These are phyloP conservation scores for Montipora capricornis DNA, from an alignment of 64 coral and sea anemone genomes.

Conservation along the genomic window DNA sequence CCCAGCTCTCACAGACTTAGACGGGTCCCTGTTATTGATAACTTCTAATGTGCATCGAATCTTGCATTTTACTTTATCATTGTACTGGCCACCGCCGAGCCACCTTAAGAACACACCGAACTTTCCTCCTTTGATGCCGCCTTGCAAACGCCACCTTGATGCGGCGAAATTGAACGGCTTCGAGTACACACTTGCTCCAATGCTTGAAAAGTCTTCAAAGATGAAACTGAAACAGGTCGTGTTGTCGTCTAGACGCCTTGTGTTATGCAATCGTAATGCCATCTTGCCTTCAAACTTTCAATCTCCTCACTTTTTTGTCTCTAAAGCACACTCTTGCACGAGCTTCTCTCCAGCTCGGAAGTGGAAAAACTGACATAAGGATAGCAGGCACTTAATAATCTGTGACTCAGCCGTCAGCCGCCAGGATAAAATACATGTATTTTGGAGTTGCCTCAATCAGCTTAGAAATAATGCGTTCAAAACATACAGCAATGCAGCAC, in stretches of 20 bases:
- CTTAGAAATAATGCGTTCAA: slow-evolving; percentile 38
- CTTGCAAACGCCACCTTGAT: slow-evolving; percentile 88
- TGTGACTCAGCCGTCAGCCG: slow-evolving; percentile 22
- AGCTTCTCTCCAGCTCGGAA: background rate
- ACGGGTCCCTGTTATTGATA: slow-evolving; percentile 79
- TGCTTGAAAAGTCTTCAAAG: slow-evolving; percentile 86
- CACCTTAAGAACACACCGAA: slow-evolving; percentile 88
- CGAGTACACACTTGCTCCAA: slow-evolving; percentile 82
- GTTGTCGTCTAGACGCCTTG: slow-evolving; percentile 57
- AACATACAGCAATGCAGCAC: slow-evolving; percentile 18
- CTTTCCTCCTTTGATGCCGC: slow-evolving; percentile 81
- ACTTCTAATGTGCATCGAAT: slow-evolving; percentile 72
- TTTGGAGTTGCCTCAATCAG: slow-evolving; percentile 22
- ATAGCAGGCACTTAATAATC: no score
- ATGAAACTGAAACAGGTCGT: slow-evolving; percentile 84
- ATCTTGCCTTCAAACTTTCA: slow-evolving; percentile 20
- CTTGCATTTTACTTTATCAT: slow-evolving; percentile 87
- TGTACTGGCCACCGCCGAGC: slow-evolving; percentile 82
- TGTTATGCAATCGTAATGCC: slow-evolving; percentile 92
- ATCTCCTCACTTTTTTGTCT: background rate
- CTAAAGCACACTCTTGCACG: background rate
- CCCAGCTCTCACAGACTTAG: slow-evolving; percentile 77
- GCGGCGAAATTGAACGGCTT: slow-evolving; percentile 92
- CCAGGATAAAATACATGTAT: slow-evolving; percentile 43
- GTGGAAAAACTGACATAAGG: no score